phyloP scores from a whole-genome alignment of 2,113 vertebrate genomes.

The Saiga tatarica region DNA sequence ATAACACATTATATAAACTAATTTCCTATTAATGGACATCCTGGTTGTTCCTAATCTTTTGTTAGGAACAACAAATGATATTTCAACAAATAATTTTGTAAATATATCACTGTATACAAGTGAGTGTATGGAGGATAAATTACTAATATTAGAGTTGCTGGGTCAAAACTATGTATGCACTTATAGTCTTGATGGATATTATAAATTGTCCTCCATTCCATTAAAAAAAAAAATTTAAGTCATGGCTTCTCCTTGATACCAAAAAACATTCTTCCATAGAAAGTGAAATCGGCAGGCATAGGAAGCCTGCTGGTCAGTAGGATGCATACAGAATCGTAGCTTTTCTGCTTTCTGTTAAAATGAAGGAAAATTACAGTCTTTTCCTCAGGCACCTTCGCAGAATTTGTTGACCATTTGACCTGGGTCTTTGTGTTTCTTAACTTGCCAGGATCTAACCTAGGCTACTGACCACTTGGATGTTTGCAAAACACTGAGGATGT shows the following conservation, averaged over 20 bases:
- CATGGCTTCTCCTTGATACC: conserved; percentile 16
- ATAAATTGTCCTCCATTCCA: neutral
- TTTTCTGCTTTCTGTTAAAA: conserved; percentile 41
- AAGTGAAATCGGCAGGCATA: conserved; percentile 1
- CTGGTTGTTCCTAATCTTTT: conserved; percentile 11
- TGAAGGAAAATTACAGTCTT: neutral
- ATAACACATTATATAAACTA: neutral
- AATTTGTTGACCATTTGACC: conserved; percentile 1
- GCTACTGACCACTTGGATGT: neutral
- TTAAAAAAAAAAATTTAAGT: neutral
- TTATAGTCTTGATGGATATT: conserved; percentile 6
- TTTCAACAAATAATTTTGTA: conserved; percentile 44
- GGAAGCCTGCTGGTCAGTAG: neutral
- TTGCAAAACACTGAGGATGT: neutral
- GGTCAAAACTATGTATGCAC: neutral
- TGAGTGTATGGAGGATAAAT: conserved; percentile 7
- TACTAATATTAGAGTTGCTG: conserved; percentile 22
- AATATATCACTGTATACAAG: neutral
- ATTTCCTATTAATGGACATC: conserved; percentile 36
- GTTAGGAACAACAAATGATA: neutral
- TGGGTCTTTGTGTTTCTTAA: conserved; percentile 4
- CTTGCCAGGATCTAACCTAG: neutral
- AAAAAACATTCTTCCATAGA: neutral
- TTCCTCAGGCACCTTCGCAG: neutral
- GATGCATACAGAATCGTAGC: neutral